phyloP scores from a whole-genome alignment of 2,113 vertebrate species.

The Genyomyrus donnyi region DNA sequence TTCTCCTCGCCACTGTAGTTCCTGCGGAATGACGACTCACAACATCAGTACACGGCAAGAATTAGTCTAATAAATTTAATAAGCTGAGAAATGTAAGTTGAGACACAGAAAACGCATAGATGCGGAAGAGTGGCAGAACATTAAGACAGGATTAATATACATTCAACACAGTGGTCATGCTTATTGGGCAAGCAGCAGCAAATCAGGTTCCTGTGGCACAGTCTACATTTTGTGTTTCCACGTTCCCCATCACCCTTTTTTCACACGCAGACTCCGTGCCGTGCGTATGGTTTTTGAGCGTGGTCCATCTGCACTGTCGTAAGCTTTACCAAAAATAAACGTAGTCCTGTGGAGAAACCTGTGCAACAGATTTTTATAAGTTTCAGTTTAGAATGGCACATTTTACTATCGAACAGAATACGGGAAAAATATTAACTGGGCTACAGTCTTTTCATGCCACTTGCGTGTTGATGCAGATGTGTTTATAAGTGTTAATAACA shows the following conservation, averaged over 20 bases:
- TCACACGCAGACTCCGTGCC: not conserved
- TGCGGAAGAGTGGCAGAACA: not conserved
- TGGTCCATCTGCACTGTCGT: not conserved
- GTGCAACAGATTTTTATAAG: not conserved
- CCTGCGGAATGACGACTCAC: not conserved
- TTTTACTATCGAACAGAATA: not conserved
- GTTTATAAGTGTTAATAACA: not conserved
- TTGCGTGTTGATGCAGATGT: not conserved
- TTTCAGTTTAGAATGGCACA: not conserved
- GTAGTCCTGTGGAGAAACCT: not conserved
- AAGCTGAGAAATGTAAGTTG: not conserved
- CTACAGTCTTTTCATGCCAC: not conserved
- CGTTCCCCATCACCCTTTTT: not conserved
- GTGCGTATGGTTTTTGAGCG: not conserved
- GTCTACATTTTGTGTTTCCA: not conserved
- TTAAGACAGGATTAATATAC: not conserved
- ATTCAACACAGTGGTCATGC: not conserved
- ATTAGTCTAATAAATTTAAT: not conserved
- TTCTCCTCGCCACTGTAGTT: not conserved
- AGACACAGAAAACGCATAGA: not conserved
- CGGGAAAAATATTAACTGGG: not conserved
- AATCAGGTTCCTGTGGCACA: not conserved
- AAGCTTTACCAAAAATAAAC: not conserved
- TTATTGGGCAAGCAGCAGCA: not conserved
- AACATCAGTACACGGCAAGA: not conserved